Percentiles rank a stretch among this genome's conserved stretches.
These are phyloP conservation scores for Ceratina calcarata DNA, from an alignment of 1,140 invertebrate species.

Conservation along the genomic window DNA sequence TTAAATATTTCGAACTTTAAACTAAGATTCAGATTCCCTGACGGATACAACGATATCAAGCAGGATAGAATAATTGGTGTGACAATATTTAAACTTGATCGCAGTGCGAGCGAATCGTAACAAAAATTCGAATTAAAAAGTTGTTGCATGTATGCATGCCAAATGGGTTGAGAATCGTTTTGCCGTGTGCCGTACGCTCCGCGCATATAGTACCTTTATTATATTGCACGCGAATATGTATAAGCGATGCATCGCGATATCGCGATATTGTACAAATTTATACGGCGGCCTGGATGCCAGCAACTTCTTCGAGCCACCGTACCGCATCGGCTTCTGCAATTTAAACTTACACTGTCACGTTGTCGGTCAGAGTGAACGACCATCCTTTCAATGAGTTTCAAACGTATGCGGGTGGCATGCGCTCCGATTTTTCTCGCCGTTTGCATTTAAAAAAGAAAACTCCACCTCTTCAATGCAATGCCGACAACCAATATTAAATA, in stretches of 20 bases:
- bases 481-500: too few species aligned
- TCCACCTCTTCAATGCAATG: neutral
- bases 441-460: neutral
- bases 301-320: conserved; percentile 43
- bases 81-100: too few species aligned
- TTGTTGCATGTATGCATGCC: too few species aligned
- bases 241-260: conserved; percentile 60
- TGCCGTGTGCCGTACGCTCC: too few species aligned
- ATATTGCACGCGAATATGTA: neutral
- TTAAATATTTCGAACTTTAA: too few species aligned
- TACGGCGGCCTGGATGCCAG: conserved; percentile 60
- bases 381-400: neutral
- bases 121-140: too few species aligned
- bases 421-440: neutral
- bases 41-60: too few species aligned
- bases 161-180: too few species aligned
- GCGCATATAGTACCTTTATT: conserved; percentile 28
- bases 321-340: conserved; percentile 52
- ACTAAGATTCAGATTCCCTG: too few species aligned
- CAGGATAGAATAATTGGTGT: too few species aligned
- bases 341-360: conserved; percentile 44
- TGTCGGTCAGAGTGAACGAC: conserved; percentile 58
- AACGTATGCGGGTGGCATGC: neutral
- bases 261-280: conserved; percentile 69
- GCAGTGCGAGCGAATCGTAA: too few species aligned